Evolutionary conservation across 2,888 invertebrate species (phyloP).

Genomic region (Tinea trinotella): DNA sequence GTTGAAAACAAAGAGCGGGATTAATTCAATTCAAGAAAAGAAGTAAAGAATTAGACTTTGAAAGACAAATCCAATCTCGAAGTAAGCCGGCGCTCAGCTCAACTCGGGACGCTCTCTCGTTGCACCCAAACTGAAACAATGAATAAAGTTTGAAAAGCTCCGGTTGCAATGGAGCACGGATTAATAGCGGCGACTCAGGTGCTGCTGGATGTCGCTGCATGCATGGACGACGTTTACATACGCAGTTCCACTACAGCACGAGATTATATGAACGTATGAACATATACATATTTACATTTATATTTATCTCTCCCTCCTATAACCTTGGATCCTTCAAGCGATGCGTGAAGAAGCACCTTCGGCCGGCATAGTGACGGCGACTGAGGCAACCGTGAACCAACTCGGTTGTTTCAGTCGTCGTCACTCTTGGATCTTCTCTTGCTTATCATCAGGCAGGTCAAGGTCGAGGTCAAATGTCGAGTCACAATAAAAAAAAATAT

Average conservation of each 20-base stretch:
- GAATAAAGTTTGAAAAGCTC: conserved; percentile 56
- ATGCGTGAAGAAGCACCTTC: no score
- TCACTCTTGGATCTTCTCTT: no score
- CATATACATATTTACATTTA: no score
- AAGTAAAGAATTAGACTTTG: conserved; percentile 31
- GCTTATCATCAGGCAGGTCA: no score
- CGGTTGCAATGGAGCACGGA: conserved; percentile 37
- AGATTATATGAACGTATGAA: no score
- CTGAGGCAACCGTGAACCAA: no score
- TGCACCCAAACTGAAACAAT: conserved; percentile 52
- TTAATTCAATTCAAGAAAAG: conserved; percentile 28
- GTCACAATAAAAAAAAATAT: no score
- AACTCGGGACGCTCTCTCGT: conserved; percentile 23
- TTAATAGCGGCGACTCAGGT: conserved; percentile 46
- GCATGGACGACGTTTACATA: conserved; percentile 18
- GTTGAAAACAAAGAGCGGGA: conserved; percentile 6
- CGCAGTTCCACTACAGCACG: not conserved
- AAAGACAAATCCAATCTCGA: conserved; percentile 45
- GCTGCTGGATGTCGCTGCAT: conserved; percentile 32
- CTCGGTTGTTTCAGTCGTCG: no score
- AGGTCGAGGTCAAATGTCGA: no score
- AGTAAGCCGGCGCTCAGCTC: conserved; percentile 30
- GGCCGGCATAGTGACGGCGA: no score
- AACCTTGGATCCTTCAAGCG: no score
- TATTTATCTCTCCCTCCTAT: no score